Evolutionary conservation across 2,113 vertebrate genomes (phyloP), one percentile per base, ranked within the genome.

Genomic region (Microcebus murinus): DNA sequence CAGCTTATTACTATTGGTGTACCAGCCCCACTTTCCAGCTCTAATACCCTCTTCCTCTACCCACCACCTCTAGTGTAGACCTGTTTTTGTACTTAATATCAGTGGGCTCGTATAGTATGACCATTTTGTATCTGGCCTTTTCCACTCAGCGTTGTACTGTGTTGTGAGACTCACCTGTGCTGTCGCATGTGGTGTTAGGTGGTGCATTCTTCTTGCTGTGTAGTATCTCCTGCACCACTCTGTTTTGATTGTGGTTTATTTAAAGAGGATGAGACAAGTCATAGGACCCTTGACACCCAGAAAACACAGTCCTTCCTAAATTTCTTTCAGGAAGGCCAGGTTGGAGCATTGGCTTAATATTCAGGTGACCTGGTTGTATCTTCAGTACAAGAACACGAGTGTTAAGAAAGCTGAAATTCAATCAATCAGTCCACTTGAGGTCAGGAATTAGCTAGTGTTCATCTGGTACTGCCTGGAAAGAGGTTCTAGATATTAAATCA

Each of bases 401-500:
- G n/a, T 61, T 86, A 52, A 90, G 61, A 89, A 84, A 92, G 71
- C 45, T 83, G 39, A 77, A 34, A 29, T 77, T 77, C 74, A 50
- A 21, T 84, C 34, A 39, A 2, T 31, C 77, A 70, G 27, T 55
- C 36, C 63, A 27, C 31, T 23, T 36, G 48, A 73, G 39, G 68
- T 77, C 45, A 71, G 31, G 29, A 74, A 39, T 94, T 87, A 36
- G 13, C 65, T 84, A 7, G 29, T 45, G n/a, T 89, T 45, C 57
- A 23, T n/a, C n/a, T n/a, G n/a, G n/a, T n/a, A n/a, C n/a, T n/a
- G n/a, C 45, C 27, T 93, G 48, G 73, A 92, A 68, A 96, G 29
- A 77, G 12, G 7, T 92, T 96, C 48, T 82, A 57, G 55, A n/a
- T 59, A 63, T 36, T 61, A 67, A 48, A 84, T 80, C 55, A 76